Evolutionary conservation across 2,888 invertebrate species (phyloP).

Genomic region (Salticus scenicus): DNA sequence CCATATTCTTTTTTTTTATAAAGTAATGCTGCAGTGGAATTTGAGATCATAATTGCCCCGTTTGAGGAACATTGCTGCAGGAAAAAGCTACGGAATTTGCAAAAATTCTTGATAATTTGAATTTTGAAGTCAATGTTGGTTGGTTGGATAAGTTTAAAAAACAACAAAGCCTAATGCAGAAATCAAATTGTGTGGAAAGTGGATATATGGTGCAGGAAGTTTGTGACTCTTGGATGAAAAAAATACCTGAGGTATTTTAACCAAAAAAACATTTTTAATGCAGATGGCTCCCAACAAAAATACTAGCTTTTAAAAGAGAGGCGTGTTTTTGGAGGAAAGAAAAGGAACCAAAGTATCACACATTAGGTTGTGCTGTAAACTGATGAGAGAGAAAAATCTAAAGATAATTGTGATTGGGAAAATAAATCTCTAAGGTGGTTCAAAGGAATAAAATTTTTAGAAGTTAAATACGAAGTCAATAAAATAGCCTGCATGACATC

Average conservation of each 20-base stretch:
- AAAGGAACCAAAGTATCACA: too few species aligned
- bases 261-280: too few species aligned
- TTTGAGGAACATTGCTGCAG: background rate
- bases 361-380: background rate
- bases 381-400: background rate
- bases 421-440: background rate
- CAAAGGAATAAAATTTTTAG: background rate
- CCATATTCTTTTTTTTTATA: background rate
- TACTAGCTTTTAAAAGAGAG: too few species aligned
- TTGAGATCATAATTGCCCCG: background rate
- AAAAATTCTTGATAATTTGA: background rate
- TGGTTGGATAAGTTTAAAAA: slow-evolving; percentile 7
- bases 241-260: too few species aligned
- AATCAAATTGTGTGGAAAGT: background rate
- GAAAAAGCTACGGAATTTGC: slow-evolving; percentile 7
- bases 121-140: background rate
- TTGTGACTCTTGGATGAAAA: too few species aligned
- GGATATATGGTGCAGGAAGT: background rate
- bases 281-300: too few species aligned
- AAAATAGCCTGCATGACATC: background rate
- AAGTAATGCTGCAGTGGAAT: background rate
- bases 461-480: background rate
- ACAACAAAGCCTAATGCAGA: background rate
- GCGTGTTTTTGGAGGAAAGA: too few species aligned
- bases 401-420: background rate